These are phyloP conservation scores for Casuarius casuarius DNA, from an alignment of 2,113 vertebrate genomes.

Conservation along the genomic window DNA sequence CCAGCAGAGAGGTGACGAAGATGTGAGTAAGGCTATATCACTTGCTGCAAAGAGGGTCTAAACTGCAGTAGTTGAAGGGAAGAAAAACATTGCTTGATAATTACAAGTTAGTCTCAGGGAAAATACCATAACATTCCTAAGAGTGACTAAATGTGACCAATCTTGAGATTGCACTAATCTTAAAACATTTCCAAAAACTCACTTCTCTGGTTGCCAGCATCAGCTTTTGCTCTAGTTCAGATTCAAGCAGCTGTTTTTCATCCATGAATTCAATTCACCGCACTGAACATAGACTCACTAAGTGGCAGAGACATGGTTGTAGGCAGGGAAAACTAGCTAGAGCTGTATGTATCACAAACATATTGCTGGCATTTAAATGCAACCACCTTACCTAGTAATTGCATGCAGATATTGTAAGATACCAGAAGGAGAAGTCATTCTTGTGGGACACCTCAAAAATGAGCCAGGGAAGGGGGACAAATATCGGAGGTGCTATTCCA, in stretches of 20 bases:
- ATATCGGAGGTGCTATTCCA: neutral
- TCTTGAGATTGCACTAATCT: neutral
- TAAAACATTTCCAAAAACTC: neutral
- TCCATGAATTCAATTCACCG: neutral
- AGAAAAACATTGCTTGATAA: neutral
- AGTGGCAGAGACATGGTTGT: neutral
- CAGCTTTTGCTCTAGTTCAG: neutral
- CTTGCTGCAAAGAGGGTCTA: neutral
- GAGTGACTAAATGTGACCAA: neutral
- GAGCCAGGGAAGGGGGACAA: neutral
- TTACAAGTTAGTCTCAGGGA: neutral
- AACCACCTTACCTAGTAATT: neutral
- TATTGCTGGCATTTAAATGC: neutral
- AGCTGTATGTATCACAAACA: neutral
- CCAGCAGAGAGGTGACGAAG: neutral
- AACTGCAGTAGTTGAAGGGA: neutral
- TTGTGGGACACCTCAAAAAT: neutral
- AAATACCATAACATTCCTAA: neutral
- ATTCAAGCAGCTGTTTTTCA: constrained; percentile 34
- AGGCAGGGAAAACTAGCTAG: neutral
- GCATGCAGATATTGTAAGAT: neutral
- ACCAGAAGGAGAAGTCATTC: neutral
- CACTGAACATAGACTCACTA: neutral
- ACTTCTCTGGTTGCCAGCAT: neutral
- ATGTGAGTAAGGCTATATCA: neutral